phyloP scores from a whole-genome alignment of 1,140 invertebrate genomes.

The Diorhabda elongata region DNA sequence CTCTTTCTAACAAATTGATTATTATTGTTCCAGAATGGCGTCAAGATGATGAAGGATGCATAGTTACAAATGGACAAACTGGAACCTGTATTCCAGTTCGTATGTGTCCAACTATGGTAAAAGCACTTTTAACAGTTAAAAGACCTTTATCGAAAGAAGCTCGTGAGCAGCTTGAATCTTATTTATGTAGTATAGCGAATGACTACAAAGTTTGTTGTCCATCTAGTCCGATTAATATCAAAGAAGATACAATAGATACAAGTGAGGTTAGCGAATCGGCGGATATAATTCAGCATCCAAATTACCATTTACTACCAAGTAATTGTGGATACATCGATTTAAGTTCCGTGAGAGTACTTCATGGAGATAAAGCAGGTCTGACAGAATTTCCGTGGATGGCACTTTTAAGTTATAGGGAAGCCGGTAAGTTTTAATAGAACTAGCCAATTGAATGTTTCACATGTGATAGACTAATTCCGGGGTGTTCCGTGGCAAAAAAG shows the following conservation, averaged over 20 bases:
- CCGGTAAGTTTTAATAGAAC: background rate
- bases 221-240: constrained; percentile 19
- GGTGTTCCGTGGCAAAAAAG: no score
- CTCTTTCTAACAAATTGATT: background rate
- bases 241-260: background rate
- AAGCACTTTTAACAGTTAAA: constrained; percentile 24
- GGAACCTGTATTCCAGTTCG: constrained; percentile 47
- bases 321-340: constrained; percentile 46
- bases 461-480: no score
- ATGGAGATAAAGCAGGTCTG: background rate
- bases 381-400: background rate
- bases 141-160: constrained; percentile 39
- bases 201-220: constrained; percentile 46
- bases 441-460: no score
- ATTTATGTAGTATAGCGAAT: constrained; percentile 19
- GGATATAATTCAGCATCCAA: constrained; percentile 53
- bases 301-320: constrained; percentile 49
- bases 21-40: constrained; percentile 39
- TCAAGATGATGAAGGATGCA: constrained; percentile 42
- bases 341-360: background rate
- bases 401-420: background rate
- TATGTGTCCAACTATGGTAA: constrained; percentile 43
- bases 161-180: constrained; percentile 39
- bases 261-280: constrained; percentile 35
- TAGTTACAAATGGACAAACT: constrained; percentile 39